Conservation (phyloP, 1,140 invertebrate genomes). For the Penaeus chinensis region DNA sequence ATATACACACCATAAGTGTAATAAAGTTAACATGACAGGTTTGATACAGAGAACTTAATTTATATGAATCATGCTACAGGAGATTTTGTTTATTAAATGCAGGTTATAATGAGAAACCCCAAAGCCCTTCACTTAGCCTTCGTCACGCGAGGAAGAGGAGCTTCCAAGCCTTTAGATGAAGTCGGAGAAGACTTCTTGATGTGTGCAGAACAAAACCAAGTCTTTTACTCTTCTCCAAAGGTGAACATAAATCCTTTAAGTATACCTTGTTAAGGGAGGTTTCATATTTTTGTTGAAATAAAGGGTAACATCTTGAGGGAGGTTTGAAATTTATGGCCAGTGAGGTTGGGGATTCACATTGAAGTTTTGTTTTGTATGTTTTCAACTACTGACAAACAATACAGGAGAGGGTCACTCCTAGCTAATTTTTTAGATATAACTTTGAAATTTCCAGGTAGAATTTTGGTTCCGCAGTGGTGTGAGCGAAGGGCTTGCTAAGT, state of each 20-base stretch:
- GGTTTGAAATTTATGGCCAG: background rate
- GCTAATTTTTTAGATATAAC: background rate
- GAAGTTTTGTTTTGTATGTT: too few species aligned
- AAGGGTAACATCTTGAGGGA: background rate
- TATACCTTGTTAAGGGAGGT: background rate
- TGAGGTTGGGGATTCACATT: too few species aligned
- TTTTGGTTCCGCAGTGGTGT: conserved; percentile 52
- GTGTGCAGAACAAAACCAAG: conserved; percentile 37
- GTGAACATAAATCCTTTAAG: background rate
- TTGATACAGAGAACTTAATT: background rate
- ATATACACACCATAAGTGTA: background rate
- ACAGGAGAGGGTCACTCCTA: too few species aligned
- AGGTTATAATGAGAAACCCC: conserved; percentile 47
- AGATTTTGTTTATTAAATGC: background rate
- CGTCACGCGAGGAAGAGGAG: conserved; percentile 17
- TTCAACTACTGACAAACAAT: too few species aligned
- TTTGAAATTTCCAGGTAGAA: conserved; percentile 32
- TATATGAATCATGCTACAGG: background rate
- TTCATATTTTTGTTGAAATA: background rate
- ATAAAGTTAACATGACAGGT: background rate
- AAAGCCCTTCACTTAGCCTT: conserved; percentile 44
- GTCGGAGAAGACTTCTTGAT: conserved; percentile 44
- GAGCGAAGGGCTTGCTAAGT: conserved; percentile 38
- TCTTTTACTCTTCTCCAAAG: conserved; percentile 44
- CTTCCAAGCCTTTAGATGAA: conserved; percentile 39